These are phyloP conservation scores for Ctenicera cuprea DNA, from an alignment of 2,888 invertebrate species.

Conservation along the genomic window DNA sequence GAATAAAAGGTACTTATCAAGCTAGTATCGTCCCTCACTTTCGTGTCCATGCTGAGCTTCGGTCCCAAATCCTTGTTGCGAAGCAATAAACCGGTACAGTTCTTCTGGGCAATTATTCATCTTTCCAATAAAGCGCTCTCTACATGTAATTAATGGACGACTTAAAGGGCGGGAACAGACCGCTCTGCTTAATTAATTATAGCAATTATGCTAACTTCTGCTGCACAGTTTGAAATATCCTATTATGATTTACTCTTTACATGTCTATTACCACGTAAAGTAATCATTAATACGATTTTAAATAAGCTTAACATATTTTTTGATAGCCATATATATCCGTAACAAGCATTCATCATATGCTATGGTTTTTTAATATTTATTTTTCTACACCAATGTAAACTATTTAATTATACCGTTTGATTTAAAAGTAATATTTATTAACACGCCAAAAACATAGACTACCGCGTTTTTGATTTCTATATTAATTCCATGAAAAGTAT, in stretches of 20 bases:
- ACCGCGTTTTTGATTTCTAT: too few relatives aligned
- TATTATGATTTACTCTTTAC: slow-evolving; percentile 36
- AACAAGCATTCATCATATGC: too few relatives aligned
- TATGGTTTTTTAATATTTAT: too few relatives aligned
- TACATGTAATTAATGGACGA: slow-evolving; percentile 48
- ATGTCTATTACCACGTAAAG: slow-evolving; percentile 28
- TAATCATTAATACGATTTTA: background rate
- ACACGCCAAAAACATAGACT: too few relatives aligned
- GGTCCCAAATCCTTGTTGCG: background rate
- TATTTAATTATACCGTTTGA: too few relatives aligned
- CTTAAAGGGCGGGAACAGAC: slow-evolving; percentile 49
- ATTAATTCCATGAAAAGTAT: too few relatives aligned
- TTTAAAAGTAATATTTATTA: too few relatives aligned
- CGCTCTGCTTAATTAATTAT: slow-evolving; percentile 48
- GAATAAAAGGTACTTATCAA: too few relatives aligned
- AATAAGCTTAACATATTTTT: slow-evolving; percentile 4
- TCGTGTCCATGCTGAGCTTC: background rate
- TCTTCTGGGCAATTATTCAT: slow-evolving; percentile 48
- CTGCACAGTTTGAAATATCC: slow-evolving; percentile 39
- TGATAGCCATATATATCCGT: background rate
- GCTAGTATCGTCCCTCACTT: background rate
- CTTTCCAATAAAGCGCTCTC: slow-evolving; percentile 46
- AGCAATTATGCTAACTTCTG: slow-evolving; percentile 49
- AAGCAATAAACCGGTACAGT: slow-evolving; percentile 41
- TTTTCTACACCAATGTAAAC: too few relatives aligned